phyloP scores from a whole-genome alignment of 1,140 invertebrate species.

The Drosophila willistoni region DNA sequence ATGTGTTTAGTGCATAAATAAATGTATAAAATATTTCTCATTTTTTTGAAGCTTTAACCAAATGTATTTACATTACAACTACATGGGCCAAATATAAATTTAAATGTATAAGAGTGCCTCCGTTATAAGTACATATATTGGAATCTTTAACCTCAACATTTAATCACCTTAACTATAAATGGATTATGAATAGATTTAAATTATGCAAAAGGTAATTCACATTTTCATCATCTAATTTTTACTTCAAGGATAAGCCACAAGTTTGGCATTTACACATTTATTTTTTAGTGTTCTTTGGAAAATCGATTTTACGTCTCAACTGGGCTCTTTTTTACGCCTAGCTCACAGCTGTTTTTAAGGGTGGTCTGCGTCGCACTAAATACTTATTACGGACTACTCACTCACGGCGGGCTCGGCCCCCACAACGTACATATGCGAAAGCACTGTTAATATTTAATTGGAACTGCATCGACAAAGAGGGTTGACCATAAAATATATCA shows the following conservation, averaged over 20 bases:
- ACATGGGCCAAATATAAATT: conserved; percentile 22
- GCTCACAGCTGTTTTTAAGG: conserved; percentile 47
- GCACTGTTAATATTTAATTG: not conserved
- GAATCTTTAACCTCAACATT: conserved; percentile 14
- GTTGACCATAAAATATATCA: conserved; percentile 29
- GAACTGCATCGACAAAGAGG: conserved; percentile 22
- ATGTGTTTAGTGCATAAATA: conserved; percentile 27
- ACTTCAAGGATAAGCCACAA: conserved; percentile 35
- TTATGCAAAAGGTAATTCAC: conserved; percentile 39
- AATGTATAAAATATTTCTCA: conserved; percentile 28
- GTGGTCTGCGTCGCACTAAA: conserved; percentile 4
- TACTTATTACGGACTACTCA: not conserved
- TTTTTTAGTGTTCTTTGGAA: conserved; percentile 40
- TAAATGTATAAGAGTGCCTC: conserved; percentile 7
- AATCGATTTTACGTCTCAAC: conserved; percentile 41
- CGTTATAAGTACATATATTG: conserved; percentile 6
- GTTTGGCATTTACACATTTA: conserved; percentile 22
- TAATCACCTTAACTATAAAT: conserved; percentile 1
- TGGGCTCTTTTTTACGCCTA: conserved; percentile 45
- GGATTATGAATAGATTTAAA: conserved; percentile 9
- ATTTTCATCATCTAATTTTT: conserved; percentile 26
- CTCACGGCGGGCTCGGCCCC: not conserved
- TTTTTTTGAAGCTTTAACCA: conserved; percentile 1
- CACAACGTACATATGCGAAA: not conserved
- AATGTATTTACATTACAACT: conserved; percentile 12